Evolutionary conservation across 1,140 invertebrate species (phyloP), one percentile per base, ranked within the genome.

Genomic region (Lucilia cuprina): DNA sequence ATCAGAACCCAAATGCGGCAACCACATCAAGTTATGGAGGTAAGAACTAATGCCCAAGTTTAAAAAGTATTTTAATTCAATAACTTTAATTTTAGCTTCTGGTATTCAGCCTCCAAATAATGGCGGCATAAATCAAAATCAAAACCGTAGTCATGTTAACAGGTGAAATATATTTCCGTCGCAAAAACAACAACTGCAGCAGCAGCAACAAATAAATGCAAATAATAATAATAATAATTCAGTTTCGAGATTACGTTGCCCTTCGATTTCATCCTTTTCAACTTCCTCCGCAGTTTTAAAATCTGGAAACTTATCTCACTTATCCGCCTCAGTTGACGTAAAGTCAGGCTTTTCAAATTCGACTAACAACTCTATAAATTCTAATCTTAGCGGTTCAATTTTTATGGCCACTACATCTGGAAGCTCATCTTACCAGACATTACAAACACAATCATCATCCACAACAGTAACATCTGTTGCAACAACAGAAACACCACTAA

Each of bases 71-170:
- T 41, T 41, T 41, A 41, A 41, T 41, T 41, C 25, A 30, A 30
- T 30, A 10, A 8, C 7, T 41, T 41, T 41, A 41, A 41, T 34
- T 74, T 85, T 85, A 50, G 86, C 75, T 50, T 85, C 74, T 65
- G 77, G 5, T 47, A 74, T 82, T n/a, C 89, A 90, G 82, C 84
- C 85, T 14, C 90, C 89, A 85, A 84, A 87, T 25, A 90, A 89
- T 47, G 86, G 85, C 35, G 89, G 87, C 50, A 85, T 89, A 25
- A 90, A 88, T 86, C 89, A 91, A 17, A 90, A 87, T 85, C 89
- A 91, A 82, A 90, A 89, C 88, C 89, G 89, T 82, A 91, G 86
- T 41, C 89, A 91, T 75, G 89, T 91, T 87, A 91, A 91, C 50
- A 91, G 89, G 89, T 91, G 89, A 91, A 91, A 91, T 86, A 87